Base-by-base conservation (phyloP, 2,888 invertebrate species). In the Calliphora vomitoria region DNA sequence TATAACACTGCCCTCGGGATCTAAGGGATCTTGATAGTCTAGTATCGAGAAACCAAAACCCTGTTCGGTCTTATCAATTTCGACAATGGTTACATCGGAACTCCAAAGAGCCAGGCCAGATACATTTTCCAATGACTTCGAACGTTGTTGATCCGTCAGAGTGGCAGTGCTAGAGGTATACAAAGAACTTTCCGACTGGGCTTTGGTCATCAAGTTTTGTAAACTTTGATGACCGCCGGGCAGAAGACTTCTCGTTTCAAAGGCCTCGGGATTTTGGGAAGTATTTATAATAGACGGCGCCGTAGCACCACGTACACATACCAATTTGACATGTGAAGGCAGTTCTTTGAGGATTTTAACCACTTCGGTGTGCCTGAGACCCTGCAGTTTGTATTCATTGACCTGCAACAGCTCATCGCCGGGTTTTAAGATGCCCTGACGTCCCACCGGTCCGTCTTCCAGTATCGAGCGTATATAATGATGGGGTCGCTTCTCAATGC, bases 21-120 rank as follows among this genome's bases (percentile, higher is more conserved):
- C 99, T 92, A 98, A 95, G 58, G 99, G 99, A 94, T 99, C 99
- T 95, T 98, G 98, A 94, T 98, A 98, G 94, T 98, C 99, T 89
- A 99, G 95, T 92, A 99, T 98, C 90, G 99, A 99, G 95, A 99
- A 99, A 88, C 99, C 99, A 87, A 99, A 96, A 75, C 99, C 99
- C 91, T 98, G 96, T 92, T 99, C 98, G 90, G 98, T 98, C 95
- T 99, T 99, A 84, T 96, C 95, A 88, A 99, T 95, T 93, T 98
- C 97, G 88, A 99, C 97, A 91, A 97, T 96, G 90, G 98, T 97
- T 87, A 99, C 97, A 91, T 98, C 98, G 88, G 97, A 97, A 91
- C 97, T 98, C 99, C 99, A 99, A 96, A 99, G 97, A 58, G 99
- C 99, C 91, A 99, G 94, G 13, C 98, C 98, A 3, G 98, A 98